These are phyloP conservation scores for Oreonectes daqikongensis DNA, from an alignment of 2,797 vertebrate genomes.

Conservation along the genomic window DNA sequence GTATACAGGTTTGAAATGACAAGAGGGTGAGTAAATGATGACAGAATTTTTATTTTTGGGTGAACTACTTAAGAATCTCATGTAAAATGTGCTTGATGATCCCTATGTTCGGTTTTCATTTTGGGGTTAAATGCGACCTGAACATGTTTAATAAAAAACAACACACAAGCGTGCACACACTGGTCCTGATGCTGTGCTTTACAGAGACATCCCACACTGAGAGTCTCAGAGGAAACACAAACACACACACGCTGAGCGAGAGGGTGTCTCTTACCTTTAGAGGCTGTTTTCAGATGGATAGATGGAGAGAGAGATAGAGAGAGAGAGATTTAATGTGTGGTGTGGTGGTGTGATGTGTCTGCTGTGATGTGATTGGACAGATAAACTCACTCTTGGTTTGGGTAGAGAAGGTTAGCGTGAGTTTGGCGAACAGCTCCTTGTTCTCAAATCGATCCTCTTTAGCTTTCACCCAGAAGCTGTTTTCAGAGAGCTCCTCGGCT, in stretches of 20 bases:
- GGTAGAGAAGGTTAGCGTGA: constrained; percentile 84
- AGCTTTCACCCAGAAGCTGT: constrained; percentile 85
- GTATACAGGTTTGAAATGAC: too few relatives aligned
- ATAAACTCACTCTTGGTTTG: constrained; percentile 85
- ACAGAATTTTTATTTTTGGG: too few relatives aligned
- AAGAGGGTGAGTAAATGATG: too few relatives aligned
- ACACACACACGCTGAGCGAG: constrained; percentile 5
- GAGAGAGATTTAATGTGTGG: constrained; percentile 26
- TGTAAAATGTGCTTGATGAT: background rate
- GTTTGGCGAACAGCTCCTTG: constrained; percentile 88
- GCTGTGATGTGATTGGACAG: background rate
- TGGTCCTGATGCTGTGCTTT: constrained; percentile 26
- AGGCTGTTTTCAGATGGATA: constrained; percentile 63
- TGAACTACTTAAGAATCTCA: too few relatives aligned
- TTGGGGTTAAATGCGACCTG: background rate
- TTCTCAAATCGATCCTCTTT: constrained; percentile 86
- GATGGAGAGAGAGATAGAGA: constrained; percentile 6
- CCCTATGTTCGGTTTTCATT: background rate
- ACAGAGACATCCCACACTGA: constrained; percentile 5
- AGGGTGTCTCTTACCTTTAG: constrained; percentile 74
- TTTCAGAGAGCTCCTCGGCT: constrained; percentile 82
- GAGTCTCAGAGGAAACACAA: constrained; percentile 26
- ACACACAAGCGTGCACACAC: constrained; percentile 8
- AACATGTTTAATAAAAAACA: constrained; percentile 7
- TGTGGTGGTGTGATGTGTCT: background rate